Base-by-base conservation (phyloP, 1,140 invertebrate species). In the Lerema accius region DNA sequence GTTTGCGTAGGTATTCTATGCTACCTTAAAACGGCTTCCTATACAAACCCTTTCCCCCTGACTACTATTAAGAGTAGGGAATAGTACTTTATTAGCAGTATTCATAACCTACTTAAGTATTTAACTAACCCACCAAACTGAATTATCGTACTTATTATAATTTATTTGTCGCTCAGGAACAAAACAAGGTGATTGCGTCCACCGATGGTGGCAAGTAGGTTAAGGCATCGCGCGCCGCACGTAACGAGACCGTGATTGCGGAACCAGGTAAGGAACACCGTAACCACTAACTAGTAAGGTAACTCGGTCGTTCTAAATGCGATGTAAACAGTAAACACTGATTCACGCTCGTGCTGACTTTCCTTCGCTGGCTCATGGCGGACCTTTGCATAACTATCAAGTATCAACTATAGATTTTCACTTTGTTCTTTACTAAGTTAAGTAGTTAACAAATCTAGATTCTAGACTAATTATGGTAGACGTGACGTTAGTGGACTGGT, bases 181-280 rank as follows among this genome's bases (percentile, higher is more conserved):
- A 61, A 42, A 63, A 53, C 51, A 51, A 58, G 67, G 78, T 76
- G 76, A 74, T 76, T 75, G 68, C 59, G 63, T 66, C 13, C 75
- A 79, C 79, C 76, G 79, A 73, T 74, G 64, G 42, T 59, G 45
- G 59, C 69, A 80, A 79, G 71, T 86, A 82, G 82, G 82, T 78
- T 73, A 82, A 79, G 77, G 74, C 76, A 71, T 71, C 71, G 28
- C 48, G n/a, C 49, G 63, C 67, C 53, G 46, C 69, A 72, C 75
- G 67, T 76, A 78, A 80, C 73, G 69, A 78, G 70, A 77, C 72
- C 78, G 76, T 77, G 73, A 82, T 77, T 82, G 63, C 80, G 70
- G 73, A 78, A 79, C 77, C 71, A 88, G 85, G 85, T 85, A 82
- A 86, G 76, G 73, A 79, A 74, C 76, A 68, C 43, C 65, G 42